These are phyloP conservation scores for Littorina saxatilis DNA, from an alignment of 1,140 invertebrate species.

Conservation along the genomic window DNA sequence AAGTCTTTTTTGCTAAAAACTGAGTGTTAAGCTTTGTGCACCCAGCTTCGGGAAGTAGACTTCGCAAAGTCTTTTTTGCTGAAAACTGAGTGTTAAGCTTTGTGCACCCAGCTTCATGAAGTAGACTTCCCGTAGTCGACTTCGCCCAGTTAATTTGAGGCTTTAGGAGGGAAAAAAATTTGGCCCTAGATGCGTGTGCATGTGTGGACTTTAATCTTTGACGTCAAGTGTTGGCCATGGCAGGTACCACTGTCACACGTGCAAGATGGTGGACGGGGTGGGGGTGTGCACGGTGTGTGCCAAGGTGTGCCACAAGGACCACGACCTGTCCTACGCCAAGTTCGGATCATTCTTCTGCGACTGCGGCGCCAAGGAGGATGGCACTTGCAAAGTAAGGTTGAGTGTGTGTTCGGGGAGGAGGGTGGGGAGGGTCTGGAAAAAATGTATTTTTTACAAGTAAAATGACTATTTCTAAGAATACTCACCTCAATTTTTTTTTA, in stretches of 20 bases:
- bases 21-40: no score
- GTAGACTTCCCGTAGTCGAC: no score
- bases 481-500: no score
- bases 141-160: no score
- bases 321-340: constrained; percentile 98
- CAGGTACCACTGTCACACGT: constrained; percentile 98
- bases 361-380: constrained; percentile 96
- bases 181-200: no score
- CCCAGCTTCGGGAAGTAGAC: no score
- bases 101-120: no score
- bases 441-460: neutral
- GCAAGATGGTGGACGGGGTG: constrained; percentile 98
- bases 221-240: neutral
- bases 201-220: neutral
- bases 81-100: no score
- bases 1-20: no score
- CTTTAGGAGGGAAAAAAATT: no score
- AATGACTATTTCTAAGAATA: neutral
- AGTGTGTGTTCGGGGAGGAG: constrained; percentile 73
- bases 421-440: no score
- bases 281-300: constrained; percentile 98
- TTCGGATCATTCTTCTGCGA: constrained; percentile 99
- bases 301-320: constrained; percentile 95
- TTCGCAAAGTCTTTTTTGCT: no score
- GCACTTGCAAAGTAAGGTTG: constrained; percentile 80